Evolutionary conservation across 2,113 vertebrate species (phyloP).

Genomic region (Apistogramma diplotaenia): DNA sequence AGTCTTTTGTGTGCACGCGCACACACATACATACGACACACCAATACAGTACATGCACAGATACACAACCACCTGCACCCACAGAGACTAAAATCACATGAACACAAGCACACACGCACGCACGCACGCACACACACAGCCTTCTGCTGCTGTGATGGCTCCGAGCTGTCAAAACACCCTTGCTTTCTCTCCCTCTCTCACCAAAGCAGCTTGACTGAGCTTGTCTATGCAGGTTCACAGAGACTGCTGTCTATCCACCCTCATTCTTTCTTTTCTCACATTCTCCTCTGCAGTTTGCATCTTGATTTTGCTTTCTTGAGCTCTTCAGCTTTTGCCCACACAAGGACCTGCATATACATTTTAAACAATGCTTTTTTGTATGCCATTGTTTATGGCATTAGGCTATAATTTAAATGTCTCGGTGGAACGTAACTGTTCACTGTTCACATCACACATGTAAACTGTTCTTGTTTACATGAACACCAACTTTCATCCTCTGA

Average conservation of each 20-base stretch:
- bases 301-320: conserved; percentile 28
- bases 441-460: no score
- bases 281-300: conserved; percentile 24
- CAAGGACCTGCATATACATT: background rate
- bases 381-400: background rate
- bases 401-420: background rate
- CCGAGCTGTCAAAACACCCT: conserved; percentile 77
- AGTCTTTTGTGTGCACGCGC: conserved; percentile 34
- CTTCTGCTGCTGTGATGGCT: conserved; percentile 75
- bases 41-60: conserved; percentile 6
- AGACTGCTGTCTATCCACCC: conserved; percentile 53
- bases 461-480: background rate
- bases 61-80: conserved; percentile 12
- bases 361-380: background rate
- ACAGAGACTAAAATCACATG: background rate
- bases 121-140: conserved; percentile 38
- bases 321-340: conserved; percentile 7
- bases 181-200: conserved; percentile 52
- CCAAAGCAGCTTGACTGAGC: conserved; percentile 62
- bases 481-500: background rate
- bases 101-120: background rate
- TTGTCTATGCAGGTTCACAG: conserved; percentile 68
- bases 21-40: background rate
- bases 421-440: background rate
- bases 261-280: conserved; percentile 18